These are phyloP conservation scores for Glaucomys volans DNA, from an alignment of 2,113 vertebrate species.

Conservation along the genomic window DNA sequence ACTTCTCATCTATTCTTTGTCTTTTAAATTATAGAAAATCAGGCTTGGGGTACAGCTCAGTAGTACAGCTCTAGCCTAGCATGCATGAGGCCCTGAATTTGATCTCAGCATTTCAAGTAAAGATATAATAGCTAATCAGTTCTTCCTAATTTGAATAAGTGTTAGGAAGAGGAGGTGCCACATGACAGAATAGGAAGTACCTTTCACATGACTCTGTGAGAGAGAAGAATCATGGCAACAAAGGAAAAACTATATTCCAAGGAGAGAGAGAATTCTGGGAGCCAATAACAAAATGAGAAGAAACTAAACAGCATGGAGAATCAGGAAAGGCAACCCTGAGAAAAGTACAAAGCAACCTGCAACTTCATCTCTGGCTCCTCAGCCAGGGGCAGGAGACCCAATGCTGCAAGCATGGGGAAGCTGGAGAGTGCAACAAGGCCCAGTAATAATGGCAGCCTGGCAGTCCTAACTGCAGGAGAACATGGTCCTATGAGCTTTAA, in stretches of 20 bases:
- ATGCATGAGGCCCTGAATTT: background rate
- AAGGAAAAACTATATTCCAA: background rate
- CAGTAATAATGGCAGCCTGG: background rate
- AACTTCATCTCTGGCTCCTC: background rate
- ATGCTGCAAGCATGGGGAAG: background rate
- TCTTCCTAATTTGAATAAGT: background rate
- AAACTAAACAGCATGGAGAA: background rate
- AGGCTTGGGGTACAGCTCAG: background rate
- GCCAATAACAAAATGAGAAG: background rate
- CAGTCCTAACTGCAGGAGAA: background rate
- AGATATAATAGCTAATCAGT: background rate
- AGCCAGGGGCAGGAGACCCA: too few relatives aligned
- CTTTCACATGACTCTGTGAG: background rate
- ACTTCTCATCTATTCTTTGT: background rate
- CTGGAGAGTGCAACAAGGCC: too few relatives aligned
- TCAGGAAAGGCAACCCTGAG: background rate
- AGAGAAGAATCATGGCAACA: too few relatives aligned
- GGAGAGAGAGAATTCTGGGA: background rate
- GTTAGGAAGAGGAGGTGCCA: background rate
- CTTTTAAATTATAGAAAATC: background rate
- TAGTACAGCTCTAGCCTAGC: background rate
- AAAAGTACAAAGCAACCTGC: background rate
- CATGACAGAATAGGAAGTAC: background rate
- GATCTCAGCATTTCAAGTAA: background rate
- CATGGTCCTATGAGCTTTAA: background rate